A percentile compares a stretch with the other conserved stretches of the same genome.
phyloP scores from a whole-genome alignment of 2,888 invertebrate genomes.

The Cybosia mesomella region DNA sequence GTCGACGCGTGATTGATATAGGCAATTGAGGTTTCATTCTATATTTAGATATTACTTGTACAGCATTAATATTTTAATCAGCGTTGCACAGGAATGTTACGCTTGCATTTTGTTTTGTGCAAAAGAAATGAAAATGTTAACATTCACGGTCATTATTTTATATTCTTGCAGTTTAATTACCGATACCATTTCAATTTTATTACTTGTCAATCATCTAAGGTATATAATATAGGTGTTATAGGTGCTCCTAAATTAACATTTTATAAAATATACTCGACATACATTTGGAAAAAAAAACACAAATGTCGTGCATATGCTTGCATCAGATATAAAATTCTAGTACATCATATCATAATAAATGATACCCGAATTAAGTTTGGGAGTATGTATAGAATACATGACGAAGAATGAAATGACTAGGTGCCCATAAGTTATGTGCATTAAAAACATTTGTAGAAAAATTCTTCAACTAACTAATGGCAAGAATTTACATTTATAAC shows the following conservation, averaged over 20 bases:
- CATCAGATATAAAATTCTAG: too few species aligned
- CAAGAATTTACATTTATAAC: conserved; percentile 19
- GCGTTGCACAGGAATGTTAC: conserved; percentile 33
- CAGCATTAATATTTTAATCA: conserved; percentile 55
- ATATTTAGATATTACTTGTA: conserved; percentile 54
- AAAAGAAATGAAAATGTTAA: conserved; percentile 21
- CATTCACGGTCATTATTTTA: conserved; percentile 14
- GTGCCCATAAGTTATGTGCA: not conserved
- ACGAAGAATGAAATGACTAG: too few species aligned
- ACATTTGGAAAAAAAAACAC: too few species aligned
- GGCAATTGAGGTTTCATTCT: conserved; percentile 53
- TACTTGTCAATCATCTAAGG: too few species aligned
- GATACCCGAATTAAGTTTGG: too few species aligned
- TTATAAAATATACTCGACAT: too few species aligned
- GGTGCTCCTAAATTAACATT: too few species aligned
- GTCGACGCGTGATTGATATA: conserved; percentile 59
- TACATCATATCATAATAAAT: too few species aligned
- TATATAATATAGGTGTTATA: too few species aligned
- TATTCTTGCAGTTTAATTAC: not conserved
- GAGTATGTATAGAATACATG: too few species aligned
- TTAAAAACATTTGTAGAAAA: conserved; percentile 3
- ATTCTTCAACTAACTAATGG: conserved; percentile 16
- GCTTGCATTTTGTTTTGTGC: conserved; percentile 39
- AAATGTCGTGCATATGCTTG: too few species aligned
- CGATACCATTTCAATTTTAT: not conserved